phyloP scores from a whole-genome alignment of 2,888 invertebrate species.

The Tachina fera region DNA sequence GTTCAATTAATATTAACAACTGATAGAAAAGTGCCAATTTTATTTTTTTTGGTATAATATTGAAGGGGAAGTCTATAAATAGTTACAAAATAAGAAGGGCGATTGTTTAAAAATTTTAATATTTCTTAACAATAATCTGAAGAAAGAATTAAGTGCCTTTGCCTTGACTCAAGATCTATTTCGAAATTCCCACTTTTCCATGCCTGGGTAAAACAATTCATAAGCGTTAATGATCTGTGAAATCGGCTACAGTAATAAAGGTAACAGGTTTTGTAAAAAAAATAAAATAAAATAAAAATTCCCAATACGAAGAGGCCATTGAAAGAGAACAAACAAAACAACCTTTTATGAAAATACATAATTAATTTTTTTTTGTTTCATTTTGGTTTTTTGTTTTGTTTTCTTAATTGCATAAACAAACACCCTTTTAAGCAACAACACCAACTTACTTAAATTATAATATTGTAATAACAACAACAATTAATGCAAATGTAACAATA shows the following conservation, averaged over 20 bases:
- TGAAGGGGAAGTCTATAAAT: too few species aligned
- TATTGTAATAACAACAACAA: slow-evolving; percentile 48
- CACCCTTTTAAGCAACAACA: slow-evolving; percentile 16
- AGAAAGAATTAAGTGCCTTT: too few species aligned
- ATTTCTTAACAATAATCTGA: too few species aligned
- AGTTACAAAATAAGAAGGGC: too few species aligned
- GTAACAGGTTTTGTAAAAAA: not conserved
- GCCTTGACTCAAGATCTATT: not conserved
- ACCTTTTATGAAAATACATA: not conserved
- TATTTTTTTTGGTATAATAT: too few species aligned
- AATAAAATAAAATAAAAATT: not conserved
- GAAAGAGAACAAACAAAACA: not conserved
- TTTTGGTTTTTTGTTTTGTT: not conserved
- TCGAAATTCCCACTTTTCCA: not conserved
- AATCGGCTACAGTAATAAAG: slow-evolving; percentile 9
- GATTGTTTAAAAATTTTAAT: not conserved
- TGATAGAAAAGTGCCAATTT: too few species aligned
- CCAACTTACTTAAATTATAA: not conserved
- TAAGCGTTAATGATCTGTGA: slow-evolving; percentile 2
- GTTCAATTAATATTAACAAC: too few species aligned
- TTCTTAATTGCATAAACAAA: slow-evolving; percentile 16
- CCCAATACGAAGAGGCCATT: not conserved
- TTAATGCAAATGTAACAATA: slow-evolving; percentile 46
- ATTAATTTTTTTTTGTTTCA: not conserved
- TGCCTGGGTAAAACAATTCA: not conserved